Conservation (phyloP, 2,113 vertebrate genomes). For the Tympanuchus pallidicinctus region DNA sequence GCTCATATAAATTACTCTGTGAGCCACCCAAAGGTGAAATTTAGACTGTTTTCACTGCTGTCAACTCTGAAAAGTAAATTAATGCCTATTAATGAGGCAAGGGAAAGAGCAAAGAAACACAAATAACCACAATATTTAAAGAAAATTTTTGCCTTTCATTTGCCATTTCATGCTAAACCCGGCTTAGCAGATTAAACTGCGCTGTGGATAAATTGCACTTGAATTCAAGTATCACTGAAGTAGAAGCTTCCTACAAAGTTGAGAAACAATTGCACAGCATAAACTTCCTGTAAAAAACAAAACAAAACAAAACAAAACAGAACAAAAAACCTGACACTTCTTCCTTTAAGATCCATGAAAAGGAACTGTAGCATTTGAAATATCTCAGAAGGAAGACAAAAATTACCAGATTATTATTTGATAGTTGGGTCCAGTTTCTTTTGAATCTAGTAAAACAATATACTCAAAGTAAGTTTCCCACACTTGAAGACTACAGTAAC, state of each 20-base stretch:
- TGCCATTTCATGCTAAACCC: neutral
- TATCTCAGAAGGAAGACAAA: neutral
- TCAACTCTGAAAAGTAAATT: neutral
- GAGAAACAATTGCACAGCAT: neutral
- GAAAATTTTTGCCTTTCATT: neutral
- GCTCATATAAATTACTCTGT: neutral
- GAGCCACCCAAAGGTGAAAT: neutral
- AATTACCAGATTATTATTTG: neutral
- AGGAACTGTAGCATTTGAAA: neutral
- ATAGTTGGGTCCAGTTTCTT: neutral
- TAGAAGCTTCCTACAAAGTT: neutral
- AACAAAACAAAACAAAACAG: no score
- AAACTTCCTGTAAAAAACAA: neutral
- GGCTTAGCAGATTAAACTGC: neutral
- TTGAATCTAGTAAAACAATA: neutral
- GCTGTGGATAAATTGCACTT: neutral
- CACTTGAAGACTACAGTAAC: neutral
- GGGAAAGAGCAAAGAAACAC: neutral
- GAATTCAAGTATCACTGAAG: neutral
- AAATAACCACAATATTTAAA: neutral
- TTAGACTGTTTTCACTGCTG: neutral
- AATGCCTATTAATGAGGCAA: neutral
- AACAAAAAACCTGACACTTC: neutral
- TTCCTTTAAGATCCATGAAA: constrained; percentile 3
- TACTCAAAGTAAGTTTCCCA: neutral